Conservation (phyloP, 2,888 invertebrate genomes). For the Athalia rosae region DNA sequence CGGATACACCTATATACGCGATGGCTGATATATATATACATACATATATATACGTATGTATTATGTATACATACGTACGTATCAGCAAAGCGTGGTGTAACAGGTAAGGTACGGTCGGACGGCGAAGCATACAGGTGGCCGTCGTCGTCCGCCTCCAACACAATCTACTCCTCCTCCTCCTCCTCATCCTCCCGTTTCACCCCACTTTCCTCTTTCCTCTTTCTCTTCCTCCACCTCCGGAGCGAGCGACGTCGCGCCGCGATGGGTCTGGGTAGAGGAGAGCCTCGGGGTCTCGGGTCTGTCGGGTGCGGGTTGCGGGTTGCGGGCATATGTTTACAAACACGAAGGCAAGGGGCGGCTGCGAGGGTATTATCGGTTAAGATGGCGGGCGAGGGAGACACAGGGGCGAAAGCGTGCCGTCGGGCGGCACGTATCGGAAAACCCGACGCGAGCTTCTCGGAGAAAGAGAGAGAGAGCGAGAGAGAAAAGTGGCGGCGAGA, state of each 20-base stretch:
- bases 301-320: slow-evolving; percentile 53
- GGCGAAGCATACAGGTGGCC: slow-evolving; percentile 73
- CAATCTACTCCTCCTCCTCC: slow-evolving; percentile 6
- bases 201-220: background rate
- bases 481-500: slow-evolving; percentile 38
- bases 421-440: slow-evolving; percentile 42
- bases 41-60: no score
- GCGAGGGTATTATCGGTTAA: slow-evolving; percentile 46
- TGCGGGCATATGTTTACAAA: slow-evolving; percentile 62
- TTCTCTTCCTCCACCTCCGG: slow-evolving; percentile 23
- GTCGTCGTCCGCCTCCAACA: slow-evolving; percentile 46
- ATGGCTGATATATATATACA: no score
- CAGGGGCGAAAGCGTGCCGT: slow-evolving; percentile 46
- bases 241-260: slow-evolving; percentile 22
- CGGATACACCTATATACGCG: no score
- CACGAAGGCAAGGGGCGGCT: slow-evolving; percentile 53
- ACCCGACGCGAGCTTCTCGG: slow-evolving; percentile 30
- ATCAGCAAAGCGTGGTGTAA: slow-evolving; percentile 62
- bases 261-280: slow-evolving; percentile 44
- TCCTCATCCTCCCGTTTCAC: slow-evolving; percentile 9
- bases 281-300: slow-evolving; percentile 48
- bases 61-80: background rate
- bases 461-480: slow-evolving; percentile 45
- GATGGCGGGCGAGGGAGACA: slow-evolving; percentile 45
- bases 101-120: slow-evolving; percentile 72